Evolutionary conservation across 2,797 vertebrate species (phyloP).

Genomic region (Ispidina lecontei): DNA sequence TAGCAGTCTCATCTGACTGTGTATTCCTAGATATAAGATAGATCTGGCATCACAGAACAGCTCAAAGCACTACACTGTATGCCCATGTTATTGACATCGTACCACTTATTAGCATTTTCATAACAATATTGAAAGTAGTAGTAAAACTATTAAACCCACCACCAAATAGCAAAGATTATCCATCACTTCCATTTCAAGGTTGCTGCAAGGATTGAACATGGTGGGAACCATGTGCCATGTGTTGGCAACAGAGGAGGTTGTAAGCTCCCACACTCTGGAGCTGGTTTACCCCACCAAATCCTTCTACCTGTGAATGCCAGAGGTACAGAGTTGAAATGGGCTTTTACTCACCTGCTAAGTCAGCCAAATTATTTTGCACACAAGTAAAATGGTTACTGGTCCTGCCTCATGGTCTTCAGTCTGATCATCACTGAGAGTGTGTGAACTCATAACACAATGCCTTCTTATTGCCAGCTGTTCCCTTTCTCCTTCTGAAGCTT

Average conservation of each 20-base stretch:
- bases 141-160: slow-evolving; percentile 76
- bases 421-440: accelerated
- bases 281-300: slow-evolving; percentile 78
- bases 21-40: slow-evolving; percentile 77
- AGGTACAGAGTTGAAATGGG: background rate
- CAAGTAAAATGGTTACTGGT: background rate
- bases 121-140: slow-evolving; percentile 74
- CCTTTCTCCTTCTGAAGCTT: background rate
- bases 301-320: slow-evolving; percentile 81
- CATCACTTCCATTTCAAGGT: slow-evolving; percentile 87
- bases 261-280: slow-evolving; percentile 82
- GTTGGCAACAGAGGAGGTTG: slow-evolving; percentile 67
- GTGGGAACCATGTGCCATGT: slow-evolving; percentile 73
- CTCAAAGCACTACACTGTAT: slow-evolving; percentile 82
- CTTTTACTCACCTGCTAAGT: background rate
- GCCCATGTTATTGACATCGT: slow-evolving; percentile 73
- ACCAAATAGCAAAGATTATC: slow-evolving; percentile 77
- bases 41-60: slow-evolving; percentile 84
- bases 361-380: background rate
- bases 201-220: slow-evolving; percentile 86
- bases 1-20: slow-evolving; percentile 68
- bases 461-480: background rate
- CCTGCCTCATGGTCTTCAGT: background rate
- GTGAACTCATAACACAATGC: background rate
- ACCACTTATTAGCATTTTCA: slow-evolving; percentile 73